Percentiles rank a stretch among this genome's conserved stretches.
These are phyloP conservation scores for Campoletis raptor DNA, from an alignment of 2,888 invertebrate genomes.

Conservation along the genomic window DNA sequence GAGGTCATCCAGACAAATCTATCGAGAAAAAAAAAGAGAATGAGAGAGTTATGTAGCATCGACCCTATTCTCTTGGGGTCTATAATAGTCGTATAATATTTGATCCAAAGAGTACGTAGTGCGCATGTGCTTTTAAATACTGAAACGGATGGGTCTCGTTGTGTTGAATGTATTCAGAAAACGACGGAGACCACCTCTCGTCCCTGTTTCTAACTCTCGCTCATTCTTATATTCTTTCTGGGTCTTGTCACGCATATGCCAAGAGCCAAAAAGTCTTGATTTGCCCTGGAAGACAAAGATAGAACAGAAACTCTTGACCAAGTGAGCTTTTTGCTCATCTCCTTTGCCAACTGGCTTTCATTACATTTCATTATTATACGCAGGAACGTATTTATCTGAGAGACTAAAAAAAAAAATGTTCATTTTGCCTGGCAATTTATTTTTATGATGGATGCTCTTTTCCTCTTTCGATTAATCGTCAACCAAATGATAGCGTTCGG, in stretches of 20 bases:
- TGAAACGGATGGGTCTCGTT: conserved; percentile 39
- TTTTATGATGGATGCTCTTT: neutral
- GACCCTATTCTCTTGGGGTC: conserved; percentile 56
- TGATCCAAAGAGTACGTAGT: conserved; percentile 43
- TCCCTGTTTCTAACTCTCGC: conserved; percentile 4
- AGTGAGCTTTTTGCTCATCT: conserved; percentile 51
- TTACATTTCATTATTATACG: conserved; percentile 31
- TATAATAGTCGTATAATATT: conserved; percentile 50
- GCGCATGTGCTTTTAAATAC: conserved; percentile 57
- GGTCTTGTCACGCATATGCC: conserved; percentile 44
- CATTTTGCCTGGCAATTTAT: neutral
- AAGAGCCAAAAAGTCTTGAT: conserved; percentile 60
- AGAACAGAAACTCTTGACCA: conserved; percentile 65
- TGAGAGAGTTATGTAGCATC: conserved; percentile 57
- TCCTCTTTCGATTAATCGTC: neutral
- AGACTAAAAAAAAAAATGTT: neutral
- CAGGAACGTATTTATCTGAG: conserved; percentile 13
- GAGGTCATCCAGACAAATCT: conserved; percentile 60
- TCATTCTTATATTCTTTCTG: conserved; percentile 7
- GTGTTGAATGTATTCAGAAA: conserved; percentile 37
- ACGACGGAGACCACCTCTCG: neutral
- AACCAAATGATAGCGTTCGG: neutral
- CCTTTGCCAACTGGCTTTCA: conserved; percentile 65
- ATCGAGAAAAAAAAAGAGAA: conserved; percentile 21
- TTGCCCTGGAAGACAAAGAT: conserved; percentile 68